A percentile compares a stretch with the other conserved stretches of the same genome.
Evolutionary conservation across 2,113 vertebrate genomes (phyloP).

Genomic region (Eidolon helvum): DNA sequence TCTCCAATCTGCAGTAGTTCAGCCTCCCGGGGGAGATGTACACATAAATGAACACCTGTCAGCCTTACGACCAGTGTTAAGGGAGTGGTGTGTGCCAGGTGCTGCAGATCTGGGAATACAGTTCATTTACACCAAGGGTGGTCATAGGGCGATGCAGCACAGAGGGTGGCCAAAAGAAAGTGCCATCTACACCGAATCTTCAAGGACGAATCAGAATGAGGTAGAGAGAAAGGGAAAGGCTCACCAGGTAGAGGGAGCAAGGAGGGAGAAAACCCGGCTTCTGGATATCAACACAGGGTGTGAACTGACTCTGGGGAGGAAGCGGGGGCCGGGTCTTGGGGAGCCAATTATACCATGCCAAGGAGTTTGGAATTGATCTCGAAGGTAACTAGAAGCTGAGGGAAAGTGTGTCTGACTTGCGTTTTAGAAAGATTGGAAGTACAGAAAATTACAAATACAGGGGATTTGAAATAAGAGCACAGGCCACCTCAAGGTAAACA

Average conservation of each 20-base stretch:
- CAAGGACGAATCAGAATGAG: background rate
- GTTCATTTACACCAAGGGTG: background rate
- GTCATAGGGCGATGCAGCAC: background rate
- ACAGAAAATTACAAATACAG: background rate
- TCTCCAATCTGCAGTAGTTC: background rate
- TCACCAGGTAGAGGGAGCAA: background rate
- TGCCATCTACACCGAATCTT: background rate
- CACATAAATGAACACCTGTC: background rate
- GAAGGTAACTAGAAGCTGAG: background rate
- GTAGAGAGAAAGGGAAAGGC: background rate
- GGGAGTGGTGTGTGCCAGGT: background rate
- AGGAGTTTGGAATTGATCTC: background rate
- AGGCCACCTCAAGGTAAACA: background rate
- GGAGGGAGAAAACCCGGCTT: background rate
- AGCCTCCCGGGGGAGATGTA: background rate
- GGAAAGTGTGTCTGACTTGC: background rate
- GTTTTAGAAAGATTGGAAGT: background rate
- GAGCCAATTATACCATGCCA: background rate
- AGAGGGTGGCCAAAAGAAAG: background rate
- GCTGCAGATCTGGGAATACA: background rate
- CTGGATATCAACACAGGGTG: background rate
- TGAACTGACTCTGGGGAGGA: background rate
- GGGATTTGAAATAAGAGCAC: background rate
- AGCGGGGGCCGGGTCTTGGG: background rate
- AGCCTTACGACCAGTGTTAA: background rate